Conservation (phyloP, 2,113 vertebrate species). For the Onychostruthus taczanowskii region DNA sequence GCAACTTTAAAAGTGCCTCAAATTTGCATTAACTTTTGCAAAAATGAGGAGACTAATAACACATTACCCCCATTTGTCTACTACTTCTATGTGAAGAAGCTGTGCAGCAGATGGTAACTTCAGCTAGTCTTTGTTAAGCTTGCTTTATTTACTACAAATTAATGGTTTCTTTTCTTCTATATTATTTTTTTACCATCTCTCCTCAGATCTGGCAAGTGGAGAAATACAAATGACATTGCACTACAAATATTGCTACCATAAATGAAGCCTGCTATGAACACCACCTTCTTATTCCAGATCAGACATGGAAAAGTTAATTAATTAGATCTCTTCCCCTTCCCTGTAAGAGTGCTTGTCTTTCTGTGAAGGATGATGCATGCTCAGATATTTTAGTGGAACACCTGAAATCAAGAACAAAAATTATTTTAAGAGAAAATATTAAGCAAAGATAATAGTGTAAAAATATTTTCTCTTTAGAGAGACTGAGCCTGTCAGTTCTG, state of each 20-base stretch:
- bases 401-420: background rate
- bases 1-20: background rate
- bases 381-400: background rate
- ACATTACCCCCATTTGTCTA: background rate
- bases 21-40: background rate
- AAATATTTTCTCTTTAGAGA: background rate
- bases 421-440: background rate
- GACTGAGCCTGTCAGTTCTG: background rate
- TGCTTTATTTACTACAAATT: background rate
- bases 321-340: background rate
- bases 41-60: background rate
- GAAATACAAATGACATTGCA: background rate
- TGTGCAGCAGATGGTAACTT: background rate
- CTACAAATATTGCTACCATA: background rate
- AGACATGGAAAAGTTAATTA: background rate
- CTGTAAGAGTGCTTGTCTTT: background rate
- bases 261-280: background rate
- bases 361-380: background rate
- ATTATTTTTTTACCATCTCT: background rate
- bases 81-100: background rate
- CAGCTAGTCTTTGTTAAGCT: background rate
- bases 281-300: background rate
- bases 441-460: background rate
- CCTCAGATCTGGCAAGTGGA: background rate
- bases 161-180: background rate